Conservation (phyloP, 2,888 invertebrate genomes). For the Lathronympha strigana region DNA sequence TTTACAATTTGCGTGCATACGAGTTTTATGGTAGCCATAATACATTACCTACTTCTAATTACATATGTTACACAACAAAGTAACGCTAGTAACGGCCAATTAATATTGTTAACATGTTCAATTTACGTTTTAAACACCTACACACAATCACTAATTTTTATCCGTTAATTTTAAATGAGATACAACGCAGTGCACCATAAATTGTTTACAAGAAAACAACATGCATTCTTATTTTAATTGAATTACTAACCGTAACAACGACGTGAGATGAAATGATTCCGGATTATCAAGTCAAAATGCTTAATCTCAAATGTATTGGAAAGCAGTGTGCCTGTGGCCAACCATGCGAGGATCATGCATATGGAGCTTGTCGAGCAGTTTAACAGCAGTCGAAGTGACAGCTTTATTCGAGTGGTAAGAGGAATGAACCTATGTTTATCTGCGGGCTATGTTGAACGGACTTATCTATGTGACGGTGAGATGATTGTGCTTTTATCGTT, state of each 20-base stretch:
- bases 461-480: too few species aligned
- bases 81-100: too few species aligned
- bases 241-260: slow-evolving; percentile 30
- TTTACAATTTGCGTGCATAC: too few species aligned
- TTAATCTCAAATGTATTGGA: slow-evolving; percentile 33
- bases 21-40: too few species aligned
- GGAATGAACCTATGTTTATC: slow-evolving; percentile 9
- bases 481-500: too few species aligned
- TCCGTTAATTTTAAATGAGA: background rate
- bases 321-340: slow-evolving; percentile 25
- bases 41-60: too few species aligned
- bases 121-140: too few species aligned
- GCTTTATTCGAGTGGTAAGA: slow-evolving; percentile 7
- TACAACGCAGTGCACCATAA: background rate
- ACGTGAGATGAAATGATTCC: slow-evolving; percentile 28
- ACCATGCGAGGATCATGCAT: slow-evolving; percentile 22
- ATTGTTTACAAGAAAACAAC: too few species aligned
- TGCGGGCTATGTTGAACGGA: too few species aligned
- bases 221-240: slow-evolving; percentile 22
- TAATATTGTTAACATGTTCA: too few species aligned
- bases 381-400: slow-evolving; percentile 26
- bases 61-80: too few species aligned
- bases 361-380: slow-evolving; percentile 14
- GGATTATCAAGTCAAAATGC: slow-evolving; percentile 36
- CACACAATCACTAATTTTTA: too few species aligned